phyloP scores from a whole-genome alignment of 2,888 invertebrate species.

The Dasypogon diadema region DNA sequence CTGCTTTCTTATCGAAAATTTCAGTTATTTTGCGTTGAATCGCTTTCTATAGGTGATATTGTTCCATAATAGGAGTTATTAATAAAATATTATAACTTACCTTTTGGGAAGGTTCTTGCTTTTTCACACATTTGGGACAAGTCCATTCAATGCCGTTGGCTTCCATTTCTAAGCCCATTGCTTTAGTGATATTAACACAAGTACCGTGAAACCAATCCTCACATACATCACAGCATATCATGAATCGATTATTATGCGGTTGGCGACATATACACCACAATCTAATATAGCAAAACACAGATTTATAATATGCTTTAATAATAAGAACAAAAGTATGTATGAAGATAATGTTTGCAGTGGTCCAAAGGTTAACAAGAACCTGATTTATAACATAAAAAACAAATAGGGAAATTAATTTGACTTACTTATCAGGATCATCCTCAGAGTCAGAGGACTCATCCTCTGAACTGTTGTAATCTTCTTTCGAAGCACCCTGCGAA shows the following conservation, averaged over 20 bases:
- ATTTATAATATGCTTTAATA: no score
- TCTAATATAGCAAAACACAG: no score
- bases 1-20: conserved; percentile 49
- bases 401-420: no score
- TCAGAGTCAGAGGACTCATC: conserved; percentile 77
- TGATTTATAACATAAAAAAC: no score
- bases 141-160: conserved; percentile 88
- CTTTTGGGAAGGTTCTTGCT: conserved; percentile 65
- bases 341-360: neutral
- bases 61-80: no score
- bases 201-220: conserved; percentile 99
- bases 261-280: conserved; percentile 96
- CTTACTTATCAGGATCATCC: conserved; percentile 87
- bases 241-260: conserved; percentile 95
- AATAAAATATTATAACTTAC: conserved; percentile 59
- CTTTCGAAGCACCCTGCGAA: conserved; percentile 36
- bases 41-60: conserved; percentile 49
- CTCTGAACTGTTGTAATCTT: conserved; percentile 44
- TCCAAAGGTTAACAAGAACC: neutral
- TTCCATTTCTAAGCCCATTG: conserved; percentile 93
- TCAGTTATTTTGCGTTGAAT: conserved; percentile 55
- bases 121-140: conserved; percentile 84
- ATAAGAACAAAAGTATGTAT: neutral
- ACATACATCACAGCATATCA: conserved; percentile 97
- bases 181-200: conserved; percentile 93